These are phyloP conservation scores for Vultur gryphus DNA, from an alignment of 2,797 vertebrate genomes.

Conservation along the genomic window DNA sequence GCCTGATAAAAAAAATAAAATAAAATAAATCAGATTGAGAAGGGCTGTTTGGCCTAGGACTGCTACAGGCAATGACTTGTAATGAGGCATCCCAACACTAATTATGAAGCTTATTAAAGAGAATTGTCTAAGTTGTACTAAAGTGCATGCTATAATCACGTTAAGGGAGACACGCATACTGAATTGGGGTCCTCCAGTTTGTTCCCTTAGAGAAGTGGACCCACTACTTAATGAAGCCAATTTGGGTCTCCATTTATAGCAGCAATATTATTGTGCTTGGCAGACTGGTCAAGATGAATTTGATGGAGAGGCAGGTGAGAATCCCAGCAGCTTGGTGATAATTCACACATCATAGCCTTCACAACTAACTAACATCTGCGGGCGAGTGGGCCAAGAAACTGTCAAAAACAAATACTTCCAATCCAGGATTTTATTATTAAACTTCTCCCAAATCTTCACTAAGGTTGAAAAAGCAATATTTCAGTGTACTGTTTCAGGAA, in stretches of 20 bases:
- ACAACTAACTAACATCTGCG: slow-evolving; percentile 59
- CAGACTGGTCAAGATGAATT: slow-evolving; percentile 64
- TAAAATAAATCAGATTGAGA: slow-evolving; percentile 66
- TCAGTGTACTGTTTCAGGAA: slow-evolving; percentile 66
- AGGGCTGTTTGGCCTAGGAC: slow-evolving; percentile 68
- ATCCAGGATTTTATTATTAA: slow-evolving; percentile 59
- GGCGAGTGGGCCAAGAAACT: slow-evolving; percentile 40
- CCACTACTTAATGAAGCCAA: background rate
- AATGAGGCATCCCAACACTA: slow-evolving; percentile 74
- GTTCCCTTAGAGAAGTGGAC: background rate
- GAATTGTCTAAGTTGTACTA: slow-evolving; percentile 63
- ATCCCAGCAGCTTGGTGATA: slow-evolving; percentile 57
- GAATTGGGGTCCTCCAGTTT: background rate
- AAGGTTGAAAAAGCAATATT: slow-evolving; percentile 69
- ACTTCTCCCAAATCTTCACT: slow-evolving; percentile 64
- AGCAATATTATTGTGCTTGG: slow-evolving; percentile 6
- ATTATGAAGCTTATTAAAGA: slow-evolving; percentile 76
- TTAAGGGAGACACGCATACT: background rate
- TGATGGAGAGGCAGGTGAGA: slow-evolving; percentile 70
- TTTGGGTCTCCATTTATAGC: background rate
- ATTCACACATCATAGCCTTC: slow-evolving; percentile 72
- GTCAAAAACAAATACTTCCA: slow-evolving; percentile 57
- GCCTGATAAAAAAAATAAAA: slow-evolving; percentile 59
- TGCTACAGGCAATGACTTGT: slow-evolving; percentile 74
- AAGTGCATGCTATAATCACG: slow-evolving; percentile 39